These are phyloP conservation scores for Hyles euphorbiae DNA, from an alignment of 1,140 invertebrate species.

Conservation along the genomic window DNA sequence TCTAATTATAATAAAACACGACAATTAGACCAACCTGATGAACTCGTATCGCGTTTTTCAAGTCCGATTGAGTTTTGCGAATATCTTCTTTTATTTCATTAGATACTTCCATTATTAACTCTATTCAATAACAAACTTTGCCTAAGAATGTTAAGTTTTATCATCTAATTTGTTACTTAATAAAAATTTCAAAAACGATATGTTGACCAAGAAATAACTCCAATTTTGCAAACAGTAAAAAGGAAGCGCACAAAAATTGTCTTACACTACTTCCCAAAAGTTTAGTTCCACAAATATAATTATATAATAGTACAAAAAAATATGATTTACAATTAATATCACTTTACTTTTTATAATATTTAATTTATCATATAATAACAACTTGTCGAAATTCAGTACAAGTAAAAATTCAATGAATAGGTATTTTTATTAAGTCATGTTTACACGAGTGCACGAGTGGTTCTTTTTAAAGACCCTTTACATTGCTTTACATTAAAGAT, in stretches of 20 bases:
- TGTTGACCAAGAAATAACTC: slow-evolving; percentile 18
- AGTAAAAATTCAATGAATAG: slow-evolving; percentile 6
- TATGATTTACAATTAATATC: slow-evolving; percentile 2
- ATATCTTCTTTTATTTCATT: slow-evolving; percentile 80
- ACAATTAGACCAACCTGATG: slow-evolving; percentile 77
- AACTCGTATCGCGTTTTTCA: slow-evolving; percentile 80
- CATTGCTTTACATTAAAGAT: too few species aligned
- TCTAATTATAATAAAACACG: slow-evolving; percentile 9
- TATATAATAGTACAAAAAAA: slow-evolving; percentile 7
- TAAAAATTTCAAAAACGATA: slow-evolving; percentile 8
- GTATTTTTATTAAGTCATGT: not conserved
- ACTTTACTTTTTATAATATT: not conserved
- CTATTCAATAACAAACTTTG: not conserved
- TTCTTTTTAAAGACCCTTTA: too few species aligned
- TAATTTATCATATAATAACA: slow-evolving; percentile 1
- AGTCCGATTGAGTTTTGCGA: slow-evolving; percentile 77
- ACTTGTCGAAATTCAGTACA: slow-evolving; percentile 4
- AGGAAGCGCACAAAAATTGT: slow-evolving; percentile 19
- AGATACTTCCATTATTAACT: slow-evolving; percentile 77
- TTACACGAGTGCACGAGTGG: too few species aligned
- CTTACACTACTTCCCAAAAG: slow-evolving; percentile 5
- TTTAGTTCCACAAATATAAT: slow-evolving; percentile 6
- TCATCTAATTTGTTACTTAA: not conserved
- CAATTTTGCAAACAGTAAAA: slow-evolving; percentile 21
- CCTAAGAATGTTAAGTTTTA: not conserved